Base-by-base conservation (phyloP, 2,888 invertebrate genomes). In the Agrotis puta region DNA sequence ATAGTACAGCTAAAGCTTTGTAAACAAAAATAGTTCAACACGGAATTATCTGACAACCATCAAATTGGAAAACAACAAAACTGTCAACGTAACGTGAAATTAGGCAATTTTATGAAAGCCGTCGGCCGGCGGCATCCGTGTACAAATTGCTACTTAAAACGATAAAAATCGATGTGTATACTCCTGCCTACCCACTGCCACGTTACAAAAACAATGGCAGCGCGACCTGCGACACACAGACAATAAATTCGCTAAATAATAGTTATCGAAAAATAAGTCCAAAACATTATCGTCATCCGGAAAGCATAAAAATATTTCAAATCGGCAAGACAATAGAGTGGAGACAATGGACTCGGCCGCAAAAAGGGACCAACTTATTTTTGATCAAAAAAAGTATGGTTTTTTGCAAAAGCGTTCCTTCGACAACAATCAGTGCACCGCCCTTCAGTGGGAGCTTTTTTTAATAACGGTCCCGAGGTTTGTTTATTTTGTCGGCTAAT, bases 231-330 rank as follows among this genome's bases (percentile, higher is more conserved):
- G 85, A 83, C 84, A 81, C 79, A 79, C 79, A 82, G 84, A 82
- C 93, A 91, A 96, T 95, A 96, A 96, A 95, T 94, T 90, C 92
- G 92, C 92, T 93, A 94, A 94, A 95, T 96, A 94, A 96, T 95
- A 95, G 96, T 94, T 93, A 94, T 94, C 91, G 92, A 93, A 93
- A 93, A 94, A 94, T 94, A 94, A 94, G 91, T 92, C 92, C 92
- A 93, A 94, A 94, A 93, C 93, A 92, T 94, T 94, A 94, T 94
- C 89, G 93, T 93, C 93, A 94, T 94, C 95, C 94, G 94, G 94
- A 91, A 93, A 94, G 92, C 95, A 94, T 95, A 95, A 95, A 94
- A 95, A 95, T 94, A 94, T 95, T 94, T 95, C 91, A 94, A 94
- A 94, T 93, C 91, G 92, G 91, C 92, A 89, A 95, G 92, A 96